Percentiles rank a stretch among this genome's conserved stretches.
These are phyloP conservation scores for Globia sparganii DNA, from an alignment of 2,888 invertebrate species.

Conservation along the genomic window DNA sequence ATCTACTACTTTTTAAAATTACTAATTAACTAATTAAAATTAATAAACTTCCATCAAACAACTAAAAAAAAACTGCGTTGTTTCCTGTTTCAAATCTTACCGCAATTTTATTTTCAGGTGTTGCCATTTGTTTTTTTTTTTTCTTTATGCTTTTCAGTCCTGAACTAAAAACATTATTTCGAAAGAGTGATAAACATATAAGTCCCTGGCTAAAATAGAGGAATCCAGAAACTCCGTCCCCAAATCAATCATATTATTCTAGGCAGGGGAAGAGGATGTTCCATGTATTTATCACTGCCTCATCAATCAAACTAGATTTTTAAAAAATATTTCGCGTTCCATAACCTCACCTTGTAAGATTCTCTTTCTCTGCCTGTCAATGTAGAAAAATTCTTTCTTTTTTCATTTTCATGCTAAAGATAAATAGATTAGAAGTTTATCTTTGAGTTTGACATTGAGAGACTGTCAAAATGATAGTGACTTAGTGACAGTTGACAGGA, in stretches of 20 bases:
- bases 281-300: background rate
- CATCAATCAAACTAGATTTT: background rate
- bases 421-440: too few species aligned
- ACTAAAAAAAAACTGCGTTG: background rate
- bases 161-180: background rate
- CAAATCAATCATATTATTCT: background rate
- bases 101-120: conserved; percentile 14
- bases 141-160: too few species aligned
- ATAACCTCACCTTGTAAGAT: too few species aligned
- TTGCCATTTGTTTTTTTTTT: background rate
- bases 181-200: background rate
- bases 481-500: conserved; percentile 47
- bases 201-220: background rate
- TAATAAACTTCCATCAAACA: background rate
- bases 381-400: background rate
- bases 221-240: background rate
- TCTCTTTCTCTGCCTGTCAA: background rate
- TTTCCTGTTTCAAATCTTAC: conserved; percentile 36
- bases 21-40: background rate
- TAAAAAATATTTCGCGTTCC: background rate
- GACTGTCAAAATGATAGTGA: background rate
- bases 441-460: conserved; percentile 7
- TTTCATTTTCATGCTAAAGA: conserved; percentile 13
- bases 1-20: background rate
- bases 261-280: background rate